Evolutionary conservation across 2,888 invertebrate species (phyloP), one percentile per base, ranked within the genome.

Genomic region (Erebia ligea): DNA sequence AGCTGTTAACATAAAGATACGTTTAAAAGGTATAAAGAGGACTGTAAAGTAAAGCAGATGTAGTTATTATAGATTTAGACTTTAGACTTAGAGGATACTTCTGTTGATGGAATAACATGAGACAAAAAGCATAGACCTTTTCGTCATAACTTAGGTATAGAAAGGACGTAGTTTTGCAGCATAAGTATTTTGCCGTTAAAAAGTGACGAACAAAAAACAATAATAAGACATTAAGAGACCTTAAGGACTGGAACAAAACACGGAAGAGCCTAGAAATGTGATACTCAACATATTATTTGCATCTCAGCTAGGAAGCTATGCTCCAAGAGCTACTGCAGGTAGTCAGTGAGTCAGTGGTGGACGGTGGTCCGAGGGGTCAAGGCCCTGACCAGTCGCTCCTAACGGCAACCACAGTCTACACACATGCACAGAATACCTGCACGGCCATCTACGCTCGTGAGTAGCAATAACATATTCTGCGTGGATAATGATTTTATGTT

Each of bases 281-380:
- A 57, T 34, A 52, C 6, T 52, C 64, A 9, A 25, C 48, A 15
- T 34, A 52, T 52, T 34, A 52, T 52, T 52, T 54, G 64, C 54
- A 54, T 34, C 54, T 34, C 25, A 63, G 17, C 64, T 54, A 64
- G 40, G 40, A 57, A 66, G 56, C 42, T 57, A 40, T 66, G 66
- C 56, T 48, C n/a, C 34, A 42, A 42, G 34, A 40, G 66, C 57
- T 66, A 67, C 17, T 56, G 70, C 67, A 65, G 66, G 54, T 70
- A 42, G 67, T 58, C 13, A 34, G 56, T 71, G 71, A 66, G 58
- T 70, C 66, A 65, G 70, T 66, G 48, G 50, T 69, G 71, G 73
- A 67, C 73, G 17, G 59, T 67, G 73, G 73, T 69, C 73, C 67
- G 73, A 69, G 70, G 54, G 74, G 73, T 73, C 74, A 75, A 73